Evolutionary conservation across 2,797 vertebrate genomes (phyloP).

Genomic region (Phalanger gymnotis): DNA sequence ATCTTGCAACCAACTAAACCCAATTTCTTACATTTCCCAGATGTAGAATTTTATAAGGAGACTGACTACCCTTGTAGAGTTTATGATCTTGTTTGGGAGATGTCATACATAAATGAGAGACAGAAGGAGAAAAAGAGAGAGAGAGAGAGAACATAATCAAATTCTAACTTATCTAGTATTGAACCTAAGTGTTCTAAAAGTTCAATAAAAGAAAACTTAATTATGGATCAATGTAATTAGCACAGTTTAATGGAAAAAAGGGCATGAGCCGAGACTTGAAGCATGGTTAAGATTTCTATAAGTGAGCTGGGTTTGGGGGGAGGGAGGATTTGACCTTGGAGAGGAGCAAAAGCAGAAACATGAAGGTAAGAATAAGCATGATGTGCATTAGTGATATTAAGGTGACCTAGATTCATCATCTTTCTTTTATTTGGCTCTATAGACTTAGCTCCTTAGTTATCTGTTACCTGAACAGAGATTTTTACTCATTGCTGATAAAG

Average conservation of each 20-base stretch:
- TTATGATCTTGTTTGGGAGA: neutral
- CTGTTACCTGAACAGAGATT: neutral
- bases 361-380: constrained; percentile 7
- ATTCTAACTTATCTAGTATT: neutral
- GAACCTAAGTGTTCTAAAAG: neutral
- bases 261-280: neutral
- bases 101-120: neutral
- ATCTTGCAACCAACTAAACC: neutral
- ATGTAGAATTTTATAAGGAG: neutral
- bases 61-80: neutral
- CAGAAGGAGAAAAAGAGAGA: neutral
- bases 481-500: neutral
- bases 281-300: neutral
- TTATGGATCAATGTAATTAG: neutral
- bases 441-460: neutral
- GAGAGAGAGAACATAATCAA: neutral
- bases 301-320: neutral
- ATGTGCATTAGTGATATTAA: constrained; percentile 9
- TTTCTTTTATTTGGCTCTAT: neutral
- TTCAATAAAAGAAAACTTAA: constrained; percentile 1
- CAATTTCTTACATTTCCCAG: neutral
- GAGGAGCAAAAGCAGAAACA: constrained; percentile 18
- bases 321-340: neutral
- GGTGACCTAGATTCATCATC: neutral
- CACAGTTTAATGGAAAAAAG: neutral